A percentile compares a stretch with the other conserved stretches of the same genome.
These are phyloP conservation scores for Hephaestus fuliginosus DNA, from an alignment of 2,797 vertebrate species.

Conservation along the genomic window DNA sequence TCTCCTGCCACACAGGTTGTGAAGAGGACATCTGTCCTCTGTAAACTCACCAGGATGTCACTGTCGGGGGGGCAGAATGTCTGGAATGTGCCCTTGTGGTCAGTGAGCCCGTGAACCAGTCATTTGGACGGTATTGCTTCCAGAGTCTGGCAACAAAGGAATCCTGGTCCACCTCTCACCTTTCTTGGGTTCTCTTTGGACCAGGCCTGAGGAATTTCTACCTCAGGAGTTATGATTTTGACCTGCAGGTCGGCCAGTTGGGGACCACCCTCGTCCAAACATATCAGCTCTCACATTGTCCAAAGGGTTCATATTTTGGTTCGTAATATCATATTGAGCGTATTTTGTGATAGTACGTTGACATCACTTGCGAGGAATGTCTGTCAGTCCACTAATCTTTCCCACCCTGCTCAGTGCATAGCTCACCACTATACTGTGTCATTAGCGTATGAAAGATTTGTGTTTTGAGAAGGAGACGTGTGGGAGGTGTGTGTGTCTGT, in stretches of 20 bases:
- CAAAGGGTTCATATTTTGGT: slow-evolving; percentile 72
- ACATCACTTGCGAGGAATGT: slow-evolving; percentile 85
- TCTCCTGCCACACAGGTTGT: slow-evolving; percentile 68
- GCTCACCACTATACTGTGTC: slow-evolving; percentile 69
- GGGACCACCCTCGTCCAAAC: slow-evolving; percentile 78
- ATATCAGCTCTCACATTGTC: slow-evolving; percentile 77
- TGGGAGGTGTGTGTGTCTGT: slow-evolving; percentile 66
- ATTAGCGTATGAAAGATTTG: slow-evolving; percentile 79
- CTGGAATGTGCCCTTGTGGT: slow-evolving; percentile 72
- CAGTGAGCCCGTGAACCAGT: slow-evolving; percentile 52
- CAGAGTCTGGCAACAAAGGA: slow-evolving; percentile 56
- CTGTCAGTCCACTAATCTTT: slow-evolving; percentile 80
- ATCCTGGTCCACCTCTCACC: slow-evolving; percentile 59
- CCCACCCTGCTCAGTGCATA: slow-evolving; percentile 65
- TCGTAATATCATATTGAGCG: slow-evolving; percentile 74
- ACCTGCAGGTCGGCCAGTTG: slow-evolving; percentile 65
- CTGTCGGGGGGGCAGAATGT: slow-evolving; percentile 62
- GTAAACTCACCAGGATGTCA: slow-evolving; percentile 62
- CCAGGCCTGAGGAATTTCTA: slow-evolving; percentile 64
- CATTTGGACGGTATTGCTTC: slow-evolving; percentile 48
- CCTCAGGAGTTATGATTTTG: slow-evolving; percentile 68
- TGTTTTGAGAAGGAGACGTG: slow-evolving; percentile 72
- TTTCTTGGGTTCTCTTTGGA: slow-evolving; percentile 56
- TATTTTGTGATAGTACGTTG: slow-evolving; percentile 71
- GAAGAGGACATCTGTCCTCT: slow-evolving; percentile 70